Base-by-base conservation (phyloP, 2,888 invertebrate genomes). In the Tetragonula carbonaria region DNA sequence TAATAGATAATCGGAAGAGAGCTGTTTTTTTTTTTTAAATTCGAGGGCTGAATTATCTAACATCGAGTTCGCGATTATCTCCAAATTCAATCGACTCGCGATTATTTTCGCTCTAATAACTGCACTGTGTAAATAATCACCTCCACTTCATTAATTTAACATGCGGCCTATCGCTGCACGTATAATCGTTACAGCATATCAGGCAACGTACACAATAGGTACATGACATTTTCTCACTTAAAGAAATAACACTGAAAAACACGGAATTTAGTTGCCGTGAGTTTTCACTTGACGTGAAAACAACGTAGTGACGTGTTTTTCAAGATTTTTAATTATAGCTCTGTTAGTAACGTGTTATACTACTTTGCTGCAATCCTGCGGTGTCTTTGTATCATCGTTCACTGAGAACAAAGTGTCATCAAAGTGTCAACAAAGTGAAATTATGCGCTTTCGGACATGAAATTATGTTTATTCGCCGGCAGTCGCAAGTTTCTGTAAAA, bases 91-190 rank as follows among this genome's bases (percentile, higher is more conserved):
- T 55, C 55, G 21, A 55, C 55, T 2, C 11, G 57, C 13, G 57
- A 59, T 59, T 59, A 59, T 5, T n/a, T n/a, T 59, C 57, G 57
- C 57, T n/a, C 57, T n/a, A n/a, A n/a, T 59, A 59, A 59, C n/a
- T 14, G 14, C 14, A 59, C 57, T 59, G 14, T 59, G 57, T 59
- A 59, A 59, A 59, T 59, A 59, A 59, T 59, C 57, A 59, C 57
- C 57, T 59, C n/a, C 57, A 59, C 57, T 59, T n/a, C 57, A n/a
- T 59, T 59, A n/a, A 59, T 59, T n/a, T n/a, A n/a, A 59, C 57
- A n/a, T 23, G 57, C 57, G 5, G 57, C 57, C 5, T 59, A n/a
- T 59, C 14, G n/a, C 14, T 13, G 57, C 57, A 13, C 2, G 57
- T n/a, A 59, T 59, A n/a, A 59, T 59, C 57, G 57, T 59, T 59